These are phyloP conservation scores for Penaeus japonicus DNA, from an alignment of 1,140 invertebrate species.

Conservation along the genomic window DNA sequence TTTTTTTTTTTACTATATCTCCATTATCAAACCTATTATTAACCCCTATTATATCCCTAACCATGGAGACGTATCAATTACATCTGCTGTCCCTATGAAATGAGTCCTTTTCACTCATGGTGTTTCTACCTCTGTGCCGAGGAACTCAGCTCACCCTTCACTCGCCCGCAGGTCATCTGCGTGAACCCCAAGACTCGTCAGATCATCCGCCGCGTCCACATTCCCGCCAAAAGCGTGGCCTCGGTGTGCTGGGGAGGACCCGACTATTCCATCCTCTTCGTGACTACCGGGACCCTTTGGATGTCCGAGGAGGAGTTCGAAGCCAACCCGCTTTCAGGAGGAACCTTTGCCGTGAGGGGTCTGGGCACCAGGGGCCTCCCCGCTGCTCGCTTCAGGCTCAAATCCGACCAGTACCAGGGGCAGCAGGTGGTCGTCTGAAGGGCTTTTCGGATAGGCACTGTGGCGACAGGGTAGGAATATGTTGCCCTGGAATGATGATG, in stretches of 20 bases:
- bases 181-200: not conserved
- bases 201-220: not conserved
- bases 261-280: constrained; percentile 65
- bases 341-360: constrained; percentile 52
- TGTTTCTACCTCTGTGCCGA: no score
- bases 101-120: not conserved
- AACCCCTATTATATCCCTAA: no score
- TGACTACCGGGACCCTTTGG: constrained; percentile 62
- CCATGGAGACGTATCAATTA: no score
- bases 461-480: no score
- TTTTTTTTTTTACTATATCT: no score
- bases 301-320: not conserved
- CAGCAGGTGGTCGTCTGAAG: no score
- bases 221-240: constrained; percentile 67
- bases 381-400: not conserved
- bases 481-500: no score
- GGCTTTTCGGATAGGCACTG: no score
- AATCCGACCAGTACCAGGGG: not conserved
- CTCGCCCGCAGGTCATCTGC: not conserved
- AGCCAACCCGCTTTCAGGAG: constrained; percentile 52
- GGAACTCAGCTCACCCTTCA: no score
- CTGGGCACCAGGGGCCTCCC: not conserved
- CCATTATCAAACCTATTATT: no score
- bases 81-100: no score
- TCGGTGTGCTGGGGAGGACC: constrained; percentile 72